phyloP scores from a whole-genome alignment of 1,140 invertebrate genomes.

The Drosophila guanche region DNA sequence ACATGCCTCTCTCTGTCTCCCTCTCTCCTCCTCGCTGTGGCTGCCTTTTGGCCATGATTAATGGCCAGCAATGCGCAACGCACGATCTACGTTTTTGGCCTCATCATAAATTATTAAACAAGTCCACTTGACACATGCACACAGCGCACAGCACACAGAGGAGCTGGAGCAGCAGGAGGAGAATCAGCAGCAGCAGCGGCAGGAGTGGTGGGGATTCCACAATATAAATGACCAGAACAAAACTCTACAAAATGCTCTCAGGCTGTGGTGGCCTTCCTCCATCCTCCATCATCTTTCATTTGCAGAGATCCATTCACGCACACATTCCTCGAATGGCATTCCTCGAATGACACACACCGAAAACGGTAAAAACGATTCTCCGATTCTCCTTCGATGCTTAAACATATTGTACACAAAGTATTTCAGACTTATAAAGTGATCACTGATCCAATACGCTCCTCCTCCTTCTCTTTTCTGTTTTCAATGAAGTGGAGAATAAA shows the following conservation, averaged over 20 bases:
- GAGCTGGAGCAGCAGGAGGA: background rate
- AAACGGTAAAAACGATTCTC: constrained; percentile 70
- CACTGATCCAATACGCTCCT: constrained; percentile 22
- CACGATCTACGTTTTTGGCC: constrained; percentile 80
- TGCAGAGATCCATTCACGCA: constrained; percentile 16
- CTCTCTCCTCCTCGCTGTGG: constrained; percentile 1
- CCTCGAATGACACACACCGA: constrained; percentile 54
- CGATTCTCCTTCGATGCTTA: constrained; percentile 42
- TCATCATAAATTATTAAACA: constrained; percentile 82
- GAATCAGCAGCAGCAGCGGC: background rate
- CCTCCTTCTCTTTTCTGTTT: constrained; percentile 13
- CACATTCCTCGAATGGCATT: constrained; percentile 66
- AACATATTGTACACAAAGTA: constrained; percentile 58
- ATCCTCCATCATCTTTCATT: constrained; percentile 6
- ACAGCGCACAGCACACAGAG: constrained; percentile 37
- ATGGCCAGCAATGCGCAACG: constrained; percentile 80
- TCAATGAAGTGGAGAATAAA: constrained; percentile 39
- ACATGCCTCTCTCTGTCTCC: background rate
- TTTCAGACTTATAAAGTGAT: constrained; percentile 71
- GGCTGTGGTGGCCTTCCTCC: constrained; percentile 5
- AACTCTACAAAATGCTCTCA: constrained; percentile 73
- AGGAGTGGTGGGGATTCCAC: constrained; percentile 41
- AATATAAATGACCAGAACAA: constrained; percentile 79
- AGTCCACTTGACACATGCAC: constrained; percentile 79
- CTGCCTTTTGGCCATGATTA: constrained; percentile 67